Base-by-base conservation (phyloP, 2,888 invertebrate species). In the Acrocyrtus sp. region DNA sequence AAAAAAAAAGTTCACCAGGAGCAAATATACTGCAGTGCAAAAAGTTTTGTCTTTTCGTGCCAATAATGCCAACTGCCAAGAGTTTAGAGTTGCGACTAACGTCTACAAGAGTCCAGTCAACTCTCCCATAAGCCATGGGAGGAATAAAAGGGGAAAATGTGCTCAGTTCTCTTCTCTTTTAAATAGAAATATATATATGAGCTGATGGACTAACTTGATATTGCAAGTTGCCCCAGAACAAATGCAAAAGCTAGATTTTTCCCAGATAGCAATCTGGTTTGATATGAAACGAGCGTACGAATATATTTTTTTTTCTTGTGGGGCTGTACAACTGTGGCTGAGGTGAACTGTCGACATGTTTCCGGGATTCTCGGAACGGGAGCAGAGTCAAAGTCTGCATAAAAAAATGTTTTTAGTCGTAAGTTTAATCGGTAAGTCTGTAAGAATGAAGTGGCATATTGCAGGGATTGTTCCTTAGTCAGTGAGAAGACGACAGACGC, bases 311-410 rank as follows among this genome's bases (percentile, higher is more conserved):
- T n/a, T n/a, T n/a, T n/a, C n/a, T n/a, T n/a, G n/a, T n/a, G n/a
- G n/a, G n/a, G n/a, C n/a, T n/a, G n/a, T n/a, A n/a, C n/a, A n/a
- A n/a, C n/a, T n/a, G n/a, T n/a, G n/a, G n/a, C n/a, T n/a, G n/a
- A n/a, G n/a, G 50, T 17, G 58, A 39, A 48, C 61, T 61, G 69
- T 69, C 69, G 69, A 69, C 69, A 69, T 69, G 69, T 69, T 69
- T 69, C 69, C 69, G 69, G 69, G 61, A 69, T 69, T 69, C 69
- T 39, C 61, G 61, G 69, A 69, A 69, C n/a, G n/a, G n/a, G 39
- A 53, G 21, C 56, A 54, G 27, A 45, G 61, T 61, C 43, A 39
- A 19, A 34, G 43, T 69, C 39, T 21, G 56, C 41, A 41, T 34
- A 12, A 26, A 17, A 17, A 22, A 17, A 21, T 8, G 19, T 15